Evolutionary conservation across 2,888 invertebrate species (phyloP).

Genomic region (Toxonevra muliebris): DNA sequence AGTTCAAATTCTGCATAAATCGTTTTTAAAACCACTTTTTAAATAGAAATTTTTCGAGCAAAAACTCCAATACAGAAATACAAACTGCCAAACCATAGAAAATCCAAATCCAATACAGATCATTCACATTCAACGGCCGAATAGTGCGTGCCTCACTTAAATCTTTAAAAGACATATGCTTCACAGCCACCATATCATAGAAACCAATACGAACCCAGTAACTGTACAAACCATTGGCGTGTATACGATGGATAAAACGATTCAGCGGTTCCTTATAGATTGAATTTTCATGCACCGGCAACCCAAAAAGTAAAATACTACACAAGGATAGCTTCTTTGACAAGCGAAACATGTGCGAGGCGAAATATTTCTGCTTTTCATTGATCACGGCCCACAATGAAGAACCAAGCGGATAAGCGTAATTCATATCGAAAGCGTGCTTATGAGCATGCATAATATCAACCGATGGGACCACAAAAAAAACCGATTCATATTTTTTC

Average conservation of each 20-base stretch:
- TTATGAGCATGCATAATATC: slow-evolving; percentile 14
- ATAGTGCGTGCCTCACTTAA: neutral
- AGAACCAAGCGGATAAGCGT: slow-evolving; percentile 12
- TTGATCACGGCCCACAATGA: slow-evolving; percentile 16
- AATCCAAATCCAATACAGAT: slow-evolving; percentile 36
- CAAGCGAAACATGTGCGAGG: slow-evolving; percentile 17
- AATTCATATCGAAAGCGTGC: slow-evolving; percentile 10
- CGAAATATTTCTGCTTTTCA: slow-evolving; percentile 16
- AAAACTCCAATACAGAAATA: slow-evolving; percentile 7
- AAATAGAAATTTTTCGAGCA: slow-evolving; percentile 1
- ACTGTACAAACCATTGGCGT: slow-evolving; percentile 34
- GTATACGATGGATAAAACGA: slow-evolving; percentile 18
- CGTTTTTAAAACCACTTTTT: too few relatives aligned
- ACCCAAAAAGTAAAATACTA: neutral
- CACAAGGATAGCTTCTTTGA: slow-evolving; percentile 9
- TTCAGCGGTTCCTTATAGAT: slow-evolving; percentile 39
- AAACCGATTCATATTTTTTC: neutral
- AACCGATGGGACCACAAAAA: slow-evolving; percentile 1
- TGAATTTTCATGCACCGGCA: slow-evolving; percentile 37
- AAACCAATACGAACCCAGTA: slow-evolving; percentile 40
- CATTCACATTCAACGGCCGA: slow-evolving; percentile 27
- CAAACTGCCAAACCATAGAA: slow-evolving; percentile 17
- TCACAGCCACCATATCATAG: slow-evolving; percentile 28
- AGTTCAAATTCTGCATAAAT: too few relatives aligned
- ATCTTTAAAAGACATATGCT: slow-evolving; percentile 19